Evolutionary conservation across 2,888 invertebrate genomes (phyloP).

Genomic region (Tiphia femorata): DNA sequence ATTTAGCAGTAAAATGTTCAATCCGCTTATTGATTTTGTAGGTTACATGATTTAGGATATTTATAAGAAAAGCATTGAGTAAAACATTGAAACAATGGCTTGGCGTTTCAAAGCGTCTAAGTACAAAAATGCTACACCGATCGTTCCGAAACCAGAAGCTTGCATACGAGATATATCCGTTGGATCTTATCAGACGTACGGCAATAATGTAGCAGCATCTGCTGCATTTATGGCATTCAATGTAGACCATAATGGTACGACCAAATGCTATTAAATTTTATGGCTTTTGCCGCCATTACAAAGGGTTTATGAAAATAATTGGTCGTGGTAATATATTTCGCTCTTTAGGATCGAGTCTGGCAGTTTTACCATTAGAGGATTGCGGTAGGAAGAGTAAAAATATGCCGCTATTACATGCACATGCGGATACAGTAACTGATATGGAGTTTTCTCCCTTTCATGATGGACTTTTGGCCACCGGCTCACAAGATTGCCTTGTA

Average conservation of each 20-base stretch:
- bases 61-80: conserved; percentile 15
- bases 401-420: conserved; percentile 87
- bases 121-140: conserved; percentile 97
- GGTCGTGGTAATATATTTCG: neutral
- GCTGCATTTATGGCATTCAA: conserved; percentile 96
- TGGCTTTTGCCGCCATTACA: no score
- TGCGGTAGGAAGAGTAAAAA: conserved; percentile 90
- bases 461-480: conserved; percentile 91
- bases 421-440: conserved; percentile 93
- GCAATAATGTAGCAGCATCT: conserved; percentile 94
- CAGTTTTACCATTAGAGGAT: conserved; percentile 88
- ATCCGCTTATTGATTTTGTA: conserved; percentile 40
- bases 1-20: no score
- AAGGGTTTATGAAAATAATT: no score
- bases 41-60: conserved; percentile 61
- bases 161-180: conserved; percentile 89
- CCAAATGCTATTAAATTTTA: neutral
- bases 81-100: conserved; percentile 75
- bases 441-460: conserved; percentile 97
- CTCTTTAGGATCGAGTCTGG: conserved; percentile 83
- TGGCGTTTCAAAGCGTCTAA: conserved; percentile 98
- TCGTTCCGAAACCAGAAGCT: conserved; percentile 94
- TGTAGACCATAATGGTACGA: conserved; percentile 86
- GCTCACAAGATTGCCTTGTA: conserved; percentile 88
- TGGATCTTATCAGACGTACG: conserved; percentile 93